Evolutionary conservation across 2,888 invertebrate genomes (phyloP), one percentile per base, ranked within the genome.

Genomic region (Lottia scabra): DNA sequence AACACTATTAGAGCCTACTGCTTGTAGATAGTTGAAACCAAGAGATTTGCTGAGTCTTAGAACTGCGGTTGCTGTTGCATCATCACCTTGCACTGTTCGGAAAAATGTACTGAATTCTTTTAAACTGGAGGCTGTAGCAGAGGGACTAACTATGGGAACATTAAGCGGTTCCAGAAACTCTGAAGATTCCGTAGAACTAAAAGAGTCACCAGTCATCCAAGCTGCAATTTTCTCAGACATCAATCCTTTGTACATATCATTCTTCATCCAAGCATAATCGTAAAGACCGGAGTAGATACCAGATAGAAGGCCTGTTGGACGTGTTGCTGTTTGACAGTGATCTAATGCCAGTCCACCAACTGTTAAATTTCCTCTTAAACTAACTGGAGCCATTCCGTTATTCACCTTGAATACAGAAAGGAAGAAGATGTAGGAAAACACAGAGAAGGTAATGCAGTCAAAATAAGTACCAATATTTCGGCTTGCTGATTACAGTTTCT

Each of bases 71-170:
- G 84, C 82, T 45, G 82, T 76, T 15, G 81, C 80, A 19, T 78
- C 78, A 44, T 87, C 85, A 3, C 85, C 83, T 64, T 84, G 86
- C 0, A 86, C 75, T 8, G 88, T 86, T 63, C 86, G 70, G 70
- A 82, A 79, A 72, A 86, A 86, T 8, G 81, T 84, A 16, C 82
- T 82, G 30, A 78, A 75, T 67, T 84, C 73, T 30, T 79, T 75
- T 63, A 87, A 81, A 5, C 68, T 67, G 6, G 76, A 73, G 38
- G 82, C 77, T 2, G 83, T 80, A 2, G 87, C 81, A 48, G 83
- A 78, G 2, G 85, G 82, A 70, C 85, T 85, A 68, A 89, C 84
- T 81, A 92, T 91, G 2, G 92, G 92, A 23, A 92, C 88, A 67
- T 90, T 87, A 81, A 77, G 46, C 8, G 77, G 79, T 38, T 79